These are phyloP conservation scores for Coregonus ussuriensis DNA, from an alignment of 2,797 vertebrate species.

Conservation along the genomic window DNA sequence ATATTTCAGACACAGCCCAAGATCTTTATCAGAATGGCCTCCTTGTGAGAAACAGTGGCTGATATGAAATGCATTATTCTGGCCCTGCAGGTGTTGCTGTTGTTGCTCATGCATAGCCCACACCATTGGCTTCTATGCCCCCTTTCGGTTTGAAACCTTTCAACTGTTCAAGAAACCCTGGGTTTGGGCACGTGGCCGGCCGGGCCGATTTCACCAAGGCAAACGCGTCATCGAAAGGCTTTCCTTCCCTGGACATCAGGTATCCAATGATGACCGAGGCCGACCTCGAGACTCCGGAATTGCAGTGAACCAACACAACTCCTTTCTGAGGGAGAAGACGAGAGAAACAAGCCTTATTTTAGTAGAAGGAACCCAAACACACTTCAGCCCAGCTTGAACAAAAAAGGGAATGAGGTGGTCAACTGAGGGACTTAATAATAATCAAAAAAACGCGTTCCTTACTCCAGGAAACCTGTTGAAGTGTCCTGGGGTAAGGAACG, in stretches of 20 bases:
- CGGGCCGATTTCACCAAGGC: constrained; percentile 86
- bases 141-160: constrained; percentile 73
- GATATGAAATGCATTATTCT: not conserved
- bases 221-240: constrained; percentile 83
- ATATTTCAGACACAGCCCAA: not conserved
- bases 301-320: constrained; percentile 91
- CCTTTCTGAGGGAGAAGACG: constrained; percentile 76
- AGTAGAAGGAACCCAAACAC: not conserved
- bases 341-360: not conserved
- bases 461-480: not conserved
- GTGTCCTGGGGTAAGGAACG: not conserved
- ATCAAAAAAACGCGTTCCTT: not conserved
- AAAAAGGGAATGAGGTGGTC: too few relatives aligned
- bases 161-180: constrained; percentile 91
- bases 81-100: not conserved
- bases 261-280: constrained; percentile 88
- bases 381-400: not conserved
- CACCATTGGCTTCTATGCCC: constrained; percentile 51
- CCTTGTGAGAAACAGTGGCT: not conserved
- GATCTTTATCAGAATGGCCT: not conserved
- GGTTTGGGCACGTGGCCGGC: constrained; percentile 84
- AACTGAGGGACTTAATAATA: not conserved
- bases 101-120: constrained; percentile 33
- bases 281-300: constrained; percentile 90
- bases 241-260: constrained; percentile 86